Evolutionary conservation across 2,888 invertebrate genomes (phyloP).

Genomic region (Congeria kusceri): DNA sequence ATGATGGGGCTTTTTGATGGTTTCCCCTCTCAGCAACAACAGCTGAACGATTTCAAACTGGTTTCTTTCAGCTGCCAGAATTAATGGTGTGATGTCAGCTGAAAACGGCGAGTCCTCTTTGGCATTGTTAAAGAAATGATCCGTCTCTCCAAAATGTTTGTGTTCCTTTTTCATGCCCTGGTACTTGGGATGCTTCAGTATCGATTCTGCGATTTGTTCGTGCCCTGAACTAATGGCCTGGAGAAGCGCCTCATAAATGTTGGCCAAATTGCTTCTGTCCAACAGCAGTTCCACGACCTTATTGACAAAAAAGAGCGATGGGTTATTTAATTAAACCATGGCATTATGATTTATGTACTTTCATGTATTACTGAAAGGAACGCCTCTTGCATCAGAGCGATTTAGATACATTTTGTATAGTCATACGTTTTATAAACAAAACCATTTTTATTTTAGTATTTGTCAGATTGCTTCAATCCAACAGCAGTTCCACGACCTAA

Average conservation of each 20-base stretch:
- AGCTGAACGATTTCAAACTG: conserved; percentile 81
- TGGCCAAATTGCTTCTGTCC: conserved; percentile 76
- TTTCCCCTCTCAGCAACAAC: conserved; percentile 79
- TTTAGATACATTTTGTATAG: no score
- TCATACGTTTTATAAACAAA: no score
- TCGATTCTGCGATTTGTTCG: conserved; percentile 82
- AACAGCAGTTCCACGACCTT: conserved; percentile 80
- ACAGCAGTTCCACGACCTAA: conserved; percentile 78
- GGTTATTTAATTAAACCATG: no score
- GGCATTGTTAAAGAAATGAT: conserved; percentile 76
- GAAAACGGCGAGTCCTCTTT: conserved; percentile 81
- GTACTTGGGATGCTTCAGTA: conserved; percentile 83
- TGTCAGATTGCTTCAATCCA: conserved; percentile 77
- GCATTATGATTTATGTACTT: no score
- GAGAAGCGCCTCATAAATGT: conserved; percentile 81
- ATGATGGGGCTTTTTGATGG: conserved; percentile 83
- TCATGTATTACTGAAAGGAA: no score
- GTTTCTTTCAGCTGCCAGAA: conserved; percentile 80
- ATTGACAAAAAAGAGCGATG: conserved; percentile 7
- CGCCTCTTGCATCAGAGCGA: no score
- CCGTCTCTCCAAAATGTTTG: conserved; percentile 76
- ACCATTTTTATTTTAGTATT: no score
- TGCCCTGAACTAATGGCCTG: conserved; percentile 82
- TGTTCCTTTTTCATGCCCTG: conserved; percentile 76
- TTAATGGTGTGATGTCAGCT: conserved; percentile 81